Percentiles rank a stretch among this genome's conserved stretches.
Conservation (phyloP, 2,113 vertebrate species). For the Muscicapa adusta region DNA sequence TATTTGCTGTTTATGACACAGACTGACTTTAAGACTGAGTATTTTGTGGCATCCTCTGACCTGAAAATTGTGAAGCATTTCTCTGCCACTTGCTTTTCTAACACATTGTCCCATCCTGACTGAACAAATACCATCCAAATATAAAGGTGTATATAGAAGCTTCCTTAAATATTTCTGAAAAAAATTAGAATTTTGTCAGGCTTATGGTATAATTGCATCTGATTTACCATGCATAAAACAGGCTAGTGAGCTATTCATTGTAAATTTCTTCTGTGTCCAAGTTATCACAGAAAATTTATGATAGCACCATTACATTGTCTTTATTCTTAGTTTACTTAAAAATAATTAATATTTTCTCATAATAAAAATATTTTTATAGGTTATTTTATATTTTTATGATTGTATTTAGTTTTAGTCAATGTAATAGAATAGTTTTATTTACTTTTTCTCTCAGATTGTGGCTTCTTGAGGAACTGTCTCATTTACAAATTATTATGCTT, state of each 20-base stretch:
- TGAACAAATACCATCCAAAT: not conserved
- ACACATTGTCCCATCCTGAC: fast-evolving
- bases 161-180: not conserved
- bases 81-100: not conserved
- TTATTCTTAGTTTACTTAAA: not conserved
- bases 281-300: not conserved
- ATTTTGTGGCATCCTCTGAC: not conserved
- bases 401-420: not conserved
- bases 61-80: not conserved
- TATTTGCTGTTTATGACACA: not conserved
- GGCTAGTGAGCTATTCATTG: not conserved
- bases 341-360: not conserved
- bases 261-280: not conserved
- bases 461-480: not conserved
- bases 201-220: not conserved
- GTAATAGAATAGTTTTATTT: not conserved
- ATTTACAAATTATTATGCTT: not conserved
- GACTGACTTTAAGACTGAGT: not conserved
- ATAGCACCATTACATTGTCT: not conserved
- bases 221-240: not conserved
- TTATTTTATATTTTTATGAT: not conserved
- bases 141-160: not conserved
- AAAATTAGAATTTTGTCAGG: not conserved
- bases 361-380: not conserved
- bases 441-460: not conserved